These are phyloP conservation scores for Aquatica leii DNA, from an alignment of 2,888 invertebrate genomes.

Conservation along the genomic window DNA sequence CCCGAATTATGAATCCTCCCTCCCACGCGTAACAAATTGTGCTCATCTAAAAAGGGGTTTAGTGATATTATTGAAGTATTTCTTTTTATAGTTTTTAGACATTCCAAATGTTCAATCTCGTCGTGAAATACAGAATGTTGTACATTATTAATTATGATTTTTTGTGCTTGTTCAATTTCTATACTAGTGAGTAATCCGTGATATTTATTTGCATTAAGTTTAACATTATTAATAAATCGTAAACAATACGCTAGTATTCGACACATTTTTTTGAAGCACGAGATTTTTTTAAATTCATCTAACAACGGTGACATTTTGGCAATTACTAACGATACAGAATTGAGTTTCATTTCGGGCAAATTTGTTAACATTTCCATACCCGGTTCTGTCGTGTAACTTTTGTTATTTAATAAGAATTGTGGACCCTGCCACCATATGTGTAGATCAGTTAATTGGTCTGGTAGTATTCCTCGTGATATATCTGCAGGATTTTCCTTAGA, in stretches of 20 bases:
- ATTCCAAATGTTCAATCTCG: neutral
- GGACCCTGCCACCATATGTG: slow-evolving; percentile 1
- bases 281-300: neutral
- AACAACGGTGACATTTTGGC: neutral
- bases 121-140: neutral
- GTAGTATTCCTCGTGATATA: neutral
- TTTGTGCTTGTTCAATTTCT: neutral
- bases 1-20: neutral
- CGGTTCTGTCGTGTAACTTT: slow-evolving; percentile 31
- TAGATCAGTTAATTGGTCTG: neutral
- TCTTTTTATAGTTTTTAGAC: neutral
- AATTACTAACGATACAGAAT: neutral
- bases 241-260: neutral
- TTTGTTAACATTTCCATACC: slow-evolving; percentile 42
- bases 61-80: neutral
- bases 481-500: neutral
- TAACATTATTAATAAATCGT: too few relatives aligned
- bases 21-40: neutral
- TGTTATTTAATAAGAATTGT: neutral
- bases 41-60: neutral
- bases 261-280: neutral
- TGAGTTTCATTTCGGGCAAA: neutral
- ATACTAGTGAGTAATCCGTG: neutral
- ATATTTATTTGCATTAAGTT: neutral
- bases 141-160: neutral